Percentiles rank a stretch among this genome's conserved stretches.
phyloP scores from a whole-genome alignment of 2,888 invertebrate genomes.

The Drosophila nigritarsus region DNA sequence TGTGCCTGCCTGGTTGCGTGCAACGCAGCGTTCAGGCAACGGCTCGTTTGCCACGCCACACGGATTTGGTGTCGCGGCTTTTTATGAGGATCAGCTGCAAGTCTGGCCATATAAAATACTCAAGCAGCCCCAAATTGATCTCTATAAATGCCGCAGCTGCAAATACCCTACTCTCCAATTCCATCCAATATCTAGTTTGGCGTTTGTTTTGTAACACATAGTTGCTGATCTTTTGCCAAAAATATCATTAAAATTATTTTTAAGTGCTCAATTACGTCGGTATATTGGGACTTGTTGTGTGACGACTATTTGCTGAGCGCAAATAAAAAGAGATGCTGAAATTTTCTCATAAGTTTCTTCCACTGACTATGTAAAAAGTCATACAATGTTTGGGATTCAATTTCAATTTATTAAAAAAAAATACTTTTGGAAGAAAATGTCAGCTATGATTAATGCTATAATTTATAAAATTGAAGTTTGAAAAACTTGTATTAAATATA shows the following conservation, averaged over 20 bases:
- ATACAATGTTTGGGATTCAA: background rate
- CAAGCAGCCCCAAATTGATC: slow-evolving; percentile 47
- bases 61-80: slow-evolving; percentile 78
- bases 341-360: background rate
- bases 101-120: slow-evolving; percentile 74
- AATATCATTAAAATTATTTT: slow-evolving; percentile 3
- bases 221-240: slow-evolving; percentile 7
- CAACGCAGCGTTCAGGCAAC: slow-evolving; percentile 53
- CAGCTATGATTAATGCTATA: background rate
- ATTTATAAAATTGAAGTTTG: background rate
- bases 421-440: no score
- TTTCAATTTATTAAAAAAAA: background rate
- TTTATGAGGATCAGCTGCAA: slow-evolving; percentile 81
- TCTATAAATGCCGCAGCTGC: slow-evolving; percentile 17
- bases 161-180: slow-evolving; percentile 42
- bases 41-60: slow-evolving; percentile 75
- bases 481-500: background rate
- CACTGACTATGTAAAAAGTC: background rate
- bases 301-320: background rate
- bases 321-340: background rate
- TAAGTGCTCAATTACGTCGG: background rate
- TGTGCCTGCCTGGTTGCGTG: slow-evolving; percentile 56
- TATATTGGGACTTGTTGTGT: background rate
- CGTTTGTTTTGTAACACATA: background rate
- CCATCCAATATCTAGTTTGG: background rate